Conservation (phyloP, 2,113 vertebrate species). For the Pungitius pungitius region DNA sequence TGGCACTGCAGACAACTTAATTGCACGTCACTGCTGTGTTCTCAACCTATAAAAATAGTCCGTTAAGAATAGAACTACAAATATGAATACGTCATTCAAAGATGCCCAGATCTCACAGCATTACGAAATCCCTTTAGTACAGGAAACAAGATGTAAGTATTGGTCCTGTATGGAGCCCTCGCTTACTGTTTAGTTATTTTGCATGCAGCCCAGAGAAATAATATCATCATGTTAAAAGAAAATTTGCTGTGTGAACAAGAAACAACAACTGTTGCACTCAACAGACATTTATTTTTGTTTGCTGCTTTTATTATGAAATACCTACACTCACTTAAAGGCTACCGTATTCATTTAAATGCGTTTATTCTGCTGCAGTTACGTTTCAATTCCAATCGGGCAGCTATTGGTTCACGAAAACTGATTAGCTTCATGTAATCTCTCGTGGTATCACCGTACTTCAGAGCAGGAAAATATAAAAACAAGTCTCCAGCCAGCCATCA, state of each 20-base stretch:
- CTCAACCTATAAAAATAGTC: background rate
- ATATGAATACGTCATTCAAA: background rate
- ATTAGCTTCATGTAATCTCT: background rate
- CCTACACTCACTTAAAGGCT: background rate
- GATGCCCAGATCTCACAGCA: background rate
- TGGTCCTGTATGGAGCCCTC: background rate
- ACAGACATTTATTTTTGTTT: background rate
- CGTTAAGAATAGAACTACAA: background rate
- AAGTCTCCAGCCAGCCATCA: constrained; percentile 20
- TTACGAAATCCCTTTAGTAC: background rate
- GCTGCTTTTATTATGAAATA: background rate
- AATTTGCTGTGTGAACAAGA: background rate
- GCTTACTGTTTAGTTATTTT: background rate
- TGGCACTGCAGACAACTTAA: background rate
- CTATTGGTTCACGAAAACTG: background rate
- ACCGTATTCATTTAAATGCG: background rate
- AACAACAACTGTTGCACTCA: background rate
- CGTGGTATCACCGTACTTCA: background rate
- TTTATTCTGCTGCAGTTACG: background rate
- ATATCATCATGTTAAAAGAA: background rate
- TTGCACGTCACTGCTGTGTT: background rate
- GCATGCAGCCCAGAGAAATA: background rate
- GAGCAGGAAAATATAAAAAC: constrained; percentile 22
- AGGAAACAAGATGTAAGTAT: background rate
- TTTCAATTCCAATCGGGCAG: background rate